Percentiles rank a stretch among this genome's conserved stretches.
Evolutionary conservation across 2,888 invertebrate species (phyloP).

Genomic region (Harpalus rubripes): DNA sequence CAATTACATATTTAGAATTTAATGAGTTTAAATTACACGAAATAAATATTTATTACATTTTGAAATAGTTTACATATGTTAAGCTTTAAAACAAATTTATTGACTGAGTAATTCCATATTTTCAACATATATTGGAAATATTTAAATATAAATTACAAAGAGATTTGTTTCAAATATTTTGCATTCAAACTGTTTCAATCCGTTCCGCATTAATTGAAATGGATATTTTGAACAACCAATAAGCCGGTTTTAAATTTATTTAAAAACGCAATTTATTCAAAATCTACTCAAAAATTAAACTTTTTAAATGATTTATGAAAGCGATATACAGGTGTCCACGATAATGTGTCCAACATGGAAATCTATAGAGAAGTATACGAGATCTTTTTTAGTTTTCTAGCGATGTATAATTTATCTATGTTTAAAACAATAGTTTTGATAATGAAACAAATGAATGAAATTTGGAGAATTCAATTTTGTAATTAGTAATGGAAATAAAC

Average conservation of each 20-base stretch:
- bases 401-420: too few relatives aligned
- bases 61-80: neutral
- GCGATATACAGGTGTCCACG: too few relatives aligned
- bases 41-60: neutral
- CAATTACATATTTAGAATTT: neutral
- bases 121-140: neutral
- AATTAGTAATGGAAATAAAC: too few relatives aligned
- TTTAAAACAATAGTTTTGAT: too few relatives aligned
- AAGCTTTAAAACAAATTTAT: neutral
- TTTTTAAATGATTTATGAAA: too few relatives aligned
- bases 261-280: neutral
- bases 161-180: neutral
- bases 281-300: too few relatives aligned
- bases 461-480: too few relatives aligned
- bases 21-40: neutral
- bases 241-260: neutral
- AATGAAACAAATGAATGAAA: too few relatives aligned
- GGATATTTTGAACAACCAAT: neutral
- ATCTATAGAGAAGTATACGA: too few relatives aligned
- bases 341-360: too few relatives aligned
- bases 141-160: conserved; percentile 1
- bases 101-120: neutral
- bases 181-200: neutral
- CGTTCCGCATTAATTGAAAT: neutral
- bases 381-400: too few relatives aligned